Evolutionary conservation across 2,797 vertebrate genomes (phyloP).

Genomic region (Picus viridis): DNA sequence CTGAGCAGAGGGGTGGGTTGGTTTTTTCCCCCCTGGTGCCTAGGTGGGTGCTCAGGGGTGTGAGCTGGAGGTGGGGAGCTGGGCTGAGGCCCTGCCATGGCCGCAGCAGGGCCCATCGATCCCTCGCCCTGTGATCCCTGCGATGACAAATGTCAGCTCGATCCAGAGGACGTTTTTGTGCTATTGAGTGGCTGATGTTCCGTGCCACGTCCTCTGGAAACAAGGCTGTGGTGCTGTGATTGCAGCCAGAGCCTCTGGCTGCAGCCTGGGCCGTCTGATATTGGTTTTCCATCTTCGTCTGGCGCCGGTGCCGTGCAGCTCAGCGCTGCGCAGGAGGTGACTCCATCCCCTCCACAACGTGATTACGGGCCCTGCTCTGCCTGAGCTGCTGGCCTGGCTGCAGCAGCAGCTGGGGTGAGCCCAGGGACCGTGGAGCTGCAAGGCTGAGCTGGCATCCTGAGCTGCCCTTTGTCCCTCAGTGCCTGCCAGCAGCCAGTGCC

Average conservation of each 20-base stretch:
- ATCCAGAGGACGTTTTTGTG: not conserved
- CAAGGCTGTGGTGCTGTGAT: not conserved
- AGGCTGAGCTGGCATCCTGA: not conserved
- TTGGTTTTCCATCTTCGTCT: constrained; percentile 8
- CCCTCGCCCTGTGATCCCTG: not conserved
- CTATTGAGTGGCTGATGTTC: not conserved
- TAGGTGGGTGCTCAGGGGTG: too few species aligned
- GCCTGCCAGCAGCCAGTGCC: not conserved
- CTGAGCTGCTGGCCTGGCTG: not conserved
- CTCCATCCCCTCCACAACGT: not conserved
- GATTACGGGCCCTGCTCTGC: not conserved
- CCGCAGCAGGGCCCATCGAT: not conserved
- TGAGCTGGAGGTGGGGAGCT: not conserved
- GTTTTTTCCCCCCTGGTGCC: not conserved
- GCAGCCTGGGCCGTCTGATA: not conserved
- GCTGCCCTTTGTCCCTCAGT: rapidly evolving
- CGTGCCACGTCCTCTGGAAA: not conserved
- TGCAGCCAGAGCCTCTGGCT: not conserved
- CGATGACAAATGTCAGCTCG: rapidly evolving
- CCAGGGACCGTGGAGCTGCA: too few species aligned
- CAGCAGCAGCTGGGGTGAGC: not conserved
- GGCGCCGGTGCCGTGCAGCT: not conserved
- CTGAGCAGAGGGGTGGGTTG: not conserved
- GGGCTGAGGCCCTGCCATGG: not conserved
- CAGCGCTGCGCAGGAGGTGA: not conserved